Percentiles rank a stretch among this genome's conserved stretches.
Evolutionary conservation across 2,797 vertebrate species (phyloP).

Genomic region (Dipus sagitta): DNA sequence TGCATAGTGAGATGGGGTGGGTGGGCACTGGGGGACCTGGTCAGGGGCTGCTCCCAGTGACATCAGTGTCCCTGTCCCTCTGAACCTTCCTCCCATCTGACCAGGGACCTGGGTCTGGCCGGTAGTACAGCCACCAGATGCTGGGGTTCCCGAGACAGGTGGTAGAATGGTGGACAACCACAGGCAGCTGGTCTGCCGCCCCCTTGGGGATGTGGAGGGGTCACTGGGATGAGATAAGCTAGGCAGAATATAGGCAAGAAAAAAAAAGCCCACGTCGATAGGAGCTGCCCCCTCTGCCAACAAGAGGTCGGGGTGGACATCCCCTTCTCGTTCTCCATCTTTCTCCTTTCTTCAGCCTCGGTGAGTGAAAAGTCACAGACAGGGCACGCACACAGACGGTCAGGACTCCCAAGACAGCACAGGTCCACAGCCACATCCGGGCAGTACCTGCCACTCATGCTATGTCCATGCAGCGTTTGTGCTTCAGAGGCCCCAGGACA

Average conservation of each 20-base stretch:
- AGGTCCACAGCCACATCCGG: constrained; percentile 86
- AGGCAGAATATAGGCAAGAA: not conserved
- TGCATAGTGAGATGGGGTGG: constrained; percentile 88
- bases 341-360: constrained; percentile 53
- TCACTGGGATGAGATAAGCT: not conserved
- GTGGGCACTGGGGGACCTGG: constrained; percentile 43
- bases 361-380: constrained; percentile 86
- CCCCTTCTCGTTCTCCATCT: constrained; percentile 51
- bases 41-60: constrained; percentile 74
- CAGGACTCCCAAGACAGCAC: constrained; percentile 85
- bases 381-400: constrained; percentile 80
- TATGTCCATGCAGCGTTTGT: constrained; percentile 84
- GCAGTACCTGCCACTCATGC: constrained; percentile 84
- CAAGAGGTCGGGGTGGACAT: constrained; percentile 79
- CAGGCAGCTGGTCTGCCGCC: not conserved
- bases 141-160: not conserved
- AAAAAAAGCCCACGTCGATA: not conserved
- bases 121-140: not conserved
- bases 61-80: not conserved
- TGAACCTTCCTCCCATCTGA: not conserved
- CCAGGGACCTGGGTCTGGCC: not conserved
- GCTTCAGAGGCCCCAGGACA: constrained; percentile 25
- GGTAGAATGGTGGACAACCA: not conserved
- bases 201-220: not conserved
- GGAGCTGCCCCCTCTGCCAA: not conserved